These are phyloP conservation scores for Heliothis subflexa DNA, from an alignment of 1,140 invertebrate genomes.

Conservation along the genomic window DNA sequence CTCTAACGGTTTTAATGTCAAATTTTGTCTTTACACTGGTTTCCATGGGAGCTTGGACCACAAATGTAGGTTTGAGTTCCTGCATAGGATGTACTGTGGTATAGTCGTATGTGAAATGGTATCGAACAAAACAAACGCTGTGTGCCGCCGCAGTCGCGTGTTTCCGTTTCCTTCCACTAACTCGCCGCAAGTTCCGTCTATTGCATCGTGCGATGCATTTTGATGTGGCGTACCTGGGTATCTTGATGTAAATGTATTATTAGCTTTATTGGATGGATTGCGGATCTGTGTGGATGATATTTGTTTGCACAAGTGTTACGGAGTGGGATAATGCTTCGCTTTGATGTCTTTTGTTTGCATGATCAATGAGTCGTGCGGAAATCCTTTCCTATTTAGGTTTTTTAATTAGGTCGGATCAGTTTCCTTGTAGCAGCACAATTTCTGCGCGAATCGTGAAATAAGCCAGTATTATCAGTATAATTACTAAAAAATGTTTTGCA, in stretches of 20 bases:
- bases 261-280: constrained; percentile 22
- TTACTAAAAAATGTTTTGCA: too few relatives aligned
- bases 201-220: constrained; percentile 39
- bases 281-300: background rate
- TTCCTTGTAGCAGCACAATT: too few relatives aligned
- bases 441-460: too few relatives aligned
- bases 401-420: too few relatives aligned
- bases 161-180: constrained; percentile 56
- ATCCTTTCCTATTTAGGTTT: too few relatives aligned
- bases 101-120: constrained; percentile 47
- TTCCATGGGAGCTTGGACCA: background rate
- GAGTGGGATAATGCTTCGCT: background rate
- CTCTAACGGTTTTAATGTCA: too few relatives aligned
- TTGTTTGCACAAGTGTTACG: background rate
- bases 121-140: constrained; percentile 50
- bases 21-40: too few relatives aligned
- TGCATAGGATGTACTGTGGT: constrained; percentile 10
- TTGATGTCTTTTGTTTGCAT: background rate
- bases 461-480: background rate
- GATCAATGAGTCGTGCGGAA: background rate
- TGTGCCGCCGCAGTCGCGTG: constrained; percentile 38
- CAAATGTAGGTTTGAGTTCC: background rate
- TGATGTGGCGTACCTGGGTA: constrained; percentile 37
- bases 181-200: constrained; percentile 55
- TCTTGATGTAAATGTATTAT: constrained; percentile 41